A percentile compares a stretch with the other conserved stretches of the same genome.
Conservation (phyloP, 2,888 invertebrate species). For the Hypena proboscidalis region DNA sequence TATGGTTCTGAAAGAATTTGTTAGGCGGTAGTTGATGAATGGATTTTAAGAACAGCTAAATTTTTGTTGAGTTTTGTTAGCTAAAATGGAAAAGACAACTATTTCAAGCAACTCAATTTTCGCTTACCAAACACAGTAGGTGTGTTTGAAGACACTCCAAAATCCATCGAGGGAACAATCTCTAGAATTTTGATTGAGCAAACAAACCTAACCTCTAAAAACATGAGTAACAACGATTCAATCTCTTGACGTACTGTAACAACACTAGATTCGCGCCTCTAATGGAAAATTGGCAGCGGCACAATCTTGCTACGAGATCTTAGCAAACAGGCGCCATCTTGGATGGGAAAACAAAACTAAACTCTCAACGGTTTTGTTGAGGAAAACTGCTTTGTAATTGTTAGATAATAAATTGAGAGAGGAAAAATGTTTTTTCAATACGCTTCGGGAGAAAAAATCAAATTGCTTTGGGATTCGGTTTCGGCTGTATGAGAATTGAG, state of each 20-base stretch:
- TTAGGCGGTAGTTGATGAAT: no score
- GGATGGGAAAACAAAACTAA: conserved; percentile 51
- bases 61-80: not conserved
- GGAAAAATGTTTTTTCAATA: conserved; percentile 36
- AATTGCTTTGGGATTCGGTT: conserved; percentile 18
- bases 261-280: conserved; percentile 56
- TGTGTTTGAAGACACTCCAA: no score
- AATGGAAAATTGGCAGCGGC: conserved; percentile 70
- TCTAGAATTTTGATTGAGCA: conserved; percentile 60
- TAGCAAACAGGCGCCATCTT: conserved; percentile 65
- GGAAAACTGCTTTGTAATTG: conserved; percentile 59
- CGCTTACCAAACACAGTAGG: conserved; percentile 18
- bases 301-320: conserved; percentile 70
- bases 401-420: conserved; percentile 46
- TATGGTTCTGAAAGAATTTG: conserved; percentile 23
- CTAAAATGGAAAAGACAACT: not conserved
- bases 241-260: conserved; percentile 62
- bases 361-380: conserved; percentile 52
- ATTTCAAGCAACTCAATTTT: conserved; percentile 4
- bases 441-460: conserved; percentile 33
- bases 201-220: conserved; percentile 62
- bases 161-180: conserved; percentile 46
- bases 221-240: conserved; percentile 62
- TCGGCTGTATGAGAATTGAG: no score
- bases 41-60: not conserved